These are phyloP conservation scores for Xenus cinereus DNA, from an alignment of 2,113 vertebrate genomes.

Conservation along the genomic window DNA sequence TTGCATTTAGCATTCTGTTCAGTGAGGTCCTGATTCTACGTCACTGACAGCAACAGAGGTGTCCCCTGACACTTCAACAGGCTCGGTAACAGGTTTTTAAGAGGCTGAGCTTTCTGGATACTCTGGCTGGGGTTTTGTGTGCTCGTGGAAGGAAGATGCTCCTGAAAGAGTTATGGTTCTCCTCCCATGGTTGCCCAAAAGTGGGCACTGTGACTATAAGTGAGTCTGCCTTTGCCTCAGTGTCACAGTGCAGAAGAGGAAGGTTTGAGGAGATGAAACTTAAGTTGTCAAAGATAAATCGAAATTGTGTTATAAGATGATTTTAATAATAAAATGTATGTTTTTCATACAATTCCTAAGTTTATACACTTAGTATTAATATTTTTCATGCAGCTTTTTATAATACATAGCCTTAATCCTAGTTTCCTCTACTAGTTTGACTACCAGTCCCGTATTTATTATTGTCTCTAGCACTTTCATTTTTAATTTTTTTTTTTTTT, in stretches of 20 bases:
- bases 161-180: neutral
- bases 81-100: neutral
- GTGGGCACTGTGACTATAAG: neutral
- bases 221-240: neutral
- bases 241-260: neutral
- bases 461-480: neutral
- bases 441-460: neutral
- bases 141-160: neutral
- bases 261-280: neutral
- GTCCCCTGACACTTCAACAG: neutral
- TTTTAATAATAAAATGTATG: neutral
- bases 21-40: neutral
- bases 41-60: neutral
- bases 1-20: neutral
- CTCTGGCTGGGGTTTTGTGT: neutral
- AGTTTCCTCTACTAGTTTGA: neutral
- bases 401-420: neutral
- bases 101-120: neutral
- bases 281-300: neutral
- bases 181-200: fast-evolving
- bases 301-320: neutral
- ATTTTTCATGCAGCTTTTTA: neutral
- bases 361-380: neutral
- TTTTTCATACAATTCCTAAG: neutral
- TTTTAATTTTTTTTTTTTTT: neutral